Percentiles rank a stretch among this genome's conserved stretches.
Conservation (phyloP, 2,113 vertebrate species). For the Aix galericulata region DNA sequence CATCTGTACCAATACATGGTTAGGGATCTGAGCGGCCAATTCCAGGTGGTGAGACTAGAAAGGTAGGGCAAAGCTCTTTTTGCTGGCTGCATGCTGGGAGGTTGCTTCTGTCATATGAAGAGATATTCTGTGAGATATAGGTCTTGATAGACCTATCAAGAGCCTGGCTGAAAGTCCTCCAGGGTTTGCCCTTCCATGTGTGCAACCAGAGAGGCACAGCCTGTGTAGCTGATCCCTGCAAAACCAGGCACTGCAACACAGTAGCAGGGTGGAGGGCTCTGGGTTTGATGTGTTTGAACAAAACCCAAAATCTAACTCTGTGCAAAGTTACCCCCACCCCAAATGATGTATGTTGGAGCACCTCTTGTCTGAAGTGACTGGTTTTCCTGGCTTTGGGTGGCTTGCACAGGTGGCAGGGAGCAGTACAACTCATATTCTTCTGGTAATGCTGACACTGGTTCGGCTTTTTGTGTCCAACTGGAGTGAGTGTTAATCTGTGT, state of each 20-base stretch:
- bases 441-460: neutral
- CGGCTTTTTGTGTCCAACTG: no score
- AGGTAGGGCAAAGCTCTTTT: neutral
- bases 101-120: neutral
- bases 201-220: neutral
- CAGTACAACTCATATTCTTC: neutral
- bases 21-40: fast-evolving
- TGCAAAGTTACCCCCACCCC: neutral
- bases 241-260: neutral
- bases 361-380: neutral
- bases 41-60: neutral
- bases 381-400: neutral
- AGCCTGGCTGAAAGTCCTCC: neutral
- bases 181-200: neutral
- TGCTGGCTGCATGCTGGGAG: neutral
- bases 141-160: no score
- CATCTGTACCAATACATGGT: fast-evolving
- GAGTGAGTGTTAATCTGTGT: neutral
- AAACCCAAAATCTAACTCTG: neutral
- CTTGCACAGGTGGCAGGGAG: neutral
- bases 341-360: neutral
- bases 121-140: neutral
- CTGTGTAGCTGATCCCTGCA: neutral
- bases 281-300: neutral
- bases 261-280: neutral